Conservation (phyloP, 2,797 vertebrate genomes). For the Prionace glauca region DNA sequence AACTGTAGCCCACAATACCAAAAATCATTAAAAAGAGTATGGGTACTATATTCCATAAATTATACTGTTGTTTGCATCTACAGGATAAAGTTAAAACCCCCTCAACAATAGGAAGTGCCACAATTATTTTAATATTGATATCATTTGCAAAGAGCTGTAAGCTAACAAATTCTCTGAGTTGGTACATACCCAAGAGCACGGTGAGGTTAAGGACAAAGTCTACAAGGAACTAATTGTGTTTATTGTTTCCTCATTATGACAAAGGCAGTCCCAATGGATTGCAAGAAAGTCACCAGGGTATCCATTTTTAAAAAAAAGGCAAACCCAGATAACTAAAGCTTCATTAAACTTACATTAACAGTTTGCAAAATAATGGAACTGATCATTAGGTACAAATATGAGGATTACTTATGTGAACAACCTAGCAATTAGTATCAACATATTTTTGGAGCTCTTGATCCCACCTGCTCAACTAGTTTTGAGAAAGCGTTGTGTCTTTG, state of each 20-base stretch:
- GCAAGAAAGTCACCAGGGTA: not conserved
- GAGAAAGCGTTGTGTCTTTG: not conserved
- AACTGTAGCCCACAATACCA: not conserved
- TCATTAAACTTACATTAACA: not conserved
- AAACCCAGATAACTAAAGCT: not conserved
- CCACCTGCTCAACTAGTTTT: too few species aligned
- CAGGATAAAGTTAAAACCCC: not conserved
- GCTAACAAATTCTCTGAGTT: not conserved
- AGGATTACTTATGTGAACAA: not conserved
- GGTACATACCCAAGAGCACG: not conserved
- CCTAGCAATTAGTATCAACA: not conserved
- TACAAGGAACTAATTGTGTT: not conserved
- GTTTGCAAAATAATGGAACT: not conserved
- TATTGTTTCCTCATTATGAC: too few species aligned
- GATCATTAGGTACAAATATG: not conserved
- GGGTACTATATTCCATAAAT: not conserved
- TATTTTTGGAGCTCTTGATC: not conserved
- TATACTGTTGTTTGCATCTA: not conserved
- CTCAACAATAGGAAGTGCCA: not conserved
- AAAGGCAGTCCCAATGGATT: not conserved
- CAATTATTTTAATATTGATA: not conserved
- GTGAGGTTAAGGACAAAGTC: not conserved
- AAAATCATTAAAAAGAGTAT: not conserved
- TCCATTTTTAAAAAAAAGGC: not conserved
- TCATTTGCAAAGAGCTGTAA: not conserved